Conservation (phyloP, 2,113 vertebrate genomes). For the Rhynchomys soricoides region DNA sequence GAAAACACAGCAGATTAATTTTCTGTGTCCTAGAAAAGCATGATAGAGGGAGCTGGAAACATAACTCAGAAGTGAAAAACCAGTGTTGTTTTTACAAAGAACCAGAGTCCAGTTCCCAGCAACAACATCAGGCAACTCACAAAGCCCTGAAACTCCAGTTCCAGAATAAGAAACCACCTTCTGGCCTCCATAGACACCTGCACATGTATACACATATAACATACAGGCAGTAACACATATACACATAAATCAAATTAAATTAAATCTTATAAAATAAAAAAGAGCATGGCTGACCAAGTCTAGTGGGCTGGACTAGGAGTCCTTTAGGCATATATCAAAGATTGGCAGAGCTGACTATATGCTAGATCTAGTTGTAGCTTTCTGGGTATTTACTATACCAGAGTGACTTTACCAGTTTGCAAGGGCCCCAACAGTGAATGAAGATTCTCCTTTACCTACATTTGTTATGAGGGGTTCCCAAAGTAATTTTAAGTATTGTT, state of each 20-base stretch:
- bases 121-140: not conserved
- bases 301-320: too few relatives aligned
- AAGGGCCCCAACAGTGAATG: not conserved
- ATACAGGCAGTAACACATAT: not conserved
- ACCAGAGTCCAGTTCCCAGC: not conserved
- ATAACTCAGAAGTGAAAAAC: not conserved
- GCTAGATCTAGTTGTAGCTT: not conserved
- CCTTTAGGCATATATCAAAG: not conserved
- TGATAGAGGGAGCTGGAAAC: not conserved
- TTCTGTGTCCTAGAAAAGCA: not conserved
- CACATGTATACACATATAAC: not conserved
- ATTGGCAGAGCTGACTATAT: not conserved
- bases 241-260: not conserved
- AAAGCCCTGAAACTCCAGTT: not conserved
- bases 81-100: not conserved
- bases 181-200: not conserved
- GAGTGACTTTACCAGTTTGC: not conserved
- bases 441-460: too few relatives aligned
- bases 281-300: not conserved
- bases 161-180: not conserved
- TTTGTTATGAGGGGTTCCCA: not conserved
- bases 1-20: not conserved
- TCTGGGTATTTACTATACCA: not conserved
- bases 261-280: not conserved
- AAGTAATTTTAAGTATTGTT: not conserved